Evolutionary conservation across 2,113 vertebrate genomes (phyloP), one percentile per base, ranked within the genome.

Genomic region (Colius striatus): DNA sequence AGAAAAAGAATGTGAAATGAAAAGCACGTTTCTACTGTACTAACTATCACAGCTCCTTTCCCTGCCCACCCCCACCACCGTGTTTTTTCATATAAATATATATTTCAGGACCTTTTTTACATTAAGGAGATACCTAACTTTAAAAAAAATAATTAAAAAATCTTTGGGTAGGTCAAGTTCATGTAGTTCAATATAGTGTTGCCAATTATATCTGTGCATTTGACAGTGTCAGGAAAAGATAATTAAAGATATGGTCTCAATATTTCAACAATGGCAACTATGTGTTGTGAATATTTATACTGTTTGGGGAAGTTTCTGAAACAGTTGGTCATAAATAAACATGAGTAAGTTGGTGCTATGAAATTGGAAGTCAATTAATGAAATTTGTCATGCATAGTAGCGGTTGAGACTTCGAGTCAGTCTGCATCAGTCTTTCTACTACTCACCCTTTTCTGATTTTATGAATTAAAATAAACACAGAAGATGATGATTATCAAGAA

Each of bases 321-420:
- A 79, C 90, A 97, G 91, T 95, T 95, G 83, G 80, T 92, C 71
- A 90, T 96, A 96, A 96, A 96, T 96, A 97, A 96, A 94, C 90
- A 95, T 95, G 94, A 96, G 83, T 67, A 72, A 67, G 55, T 77
- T 90, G 45, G 29, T 90, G 65, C 78, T 94, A 26, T 50, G 57
- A 90, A 82, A 74, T 36, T 91, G 88, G 66, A 94, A 96, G 92
- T 95, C 92, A 94, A 53, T 96, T 95, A 97, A 94, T 87, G 71
- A 74, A 83, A 89, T 91, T 83, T 88, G 53, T 91, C 70, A 57
- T 87, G 91, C 72, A 47, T 77, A 88, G 89, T 90, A 94, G 82
- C 67, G 79, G 84, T 74, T 77, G 38, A 41, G 38, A 41, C 38
- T 41, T 41, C 38, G 38, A 85, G 55, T 77, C 86, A 63, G 47